Base-by-base conservation (phyloP, 2,888 invertebrate genomes). In the Hemithea aestivaria region DNA sequence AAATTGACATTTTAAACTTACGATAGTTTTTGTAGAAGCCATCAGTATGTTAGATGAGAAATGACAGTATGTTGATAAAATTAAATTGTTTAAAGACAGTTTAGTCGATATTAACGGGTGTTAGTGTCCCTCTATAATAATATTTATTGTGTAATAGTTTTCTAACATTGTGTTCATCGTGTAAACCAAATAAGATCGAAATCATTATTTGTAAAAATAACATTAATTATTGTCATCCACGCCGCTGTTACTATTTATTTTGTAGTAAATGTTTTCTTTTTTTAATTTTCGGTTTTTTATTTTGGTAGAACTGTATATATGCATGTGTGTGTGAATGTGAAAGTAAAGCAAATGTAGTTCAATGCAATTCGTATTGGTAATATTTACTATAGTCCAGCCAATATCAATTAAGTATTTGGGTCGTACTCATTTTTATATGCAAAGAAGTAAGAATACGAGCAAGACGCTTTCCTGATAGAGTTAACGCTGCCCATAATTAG, bases 251-350 rank as follows among this genome's bases (percentile, higher is more conserved):
- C 51, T 59, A 71, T 76, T 75, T 74, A 73, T 73, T 75, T 64
- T 42, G 62, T 63, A 83, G 78, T 79, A 79, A 81, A 56, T 51
- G 58, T 68, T 78, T 74, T 70, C 70, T 66, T 71, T 65, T 61
- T 46, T 58, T 46, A 56, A 48, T 48, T 46, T 62, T 60, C 62
- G 62, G 61, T 58, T 66, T 75, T 73, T 53, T 33, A 48, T 54
- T 28, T 50, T 51, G 48, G 38, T 51, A 48, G 37, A 29, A 43
- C 32, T 28, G 16, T 27, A 12, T 25, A 10, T 8, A 10, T 20
- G 32, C 7, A 10, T 32, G 25, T 31, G 20, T 12, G 20, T 43
- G 25, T 21, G 7, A 38, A 31, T 48, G 28, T 37, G 24, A 8
- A 7, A 36, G 9, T 29, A 32, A 16, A 16, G 5, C 2, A 16